Conservation (phyloP, 1,140 invertebrate genomes). For the Aplysia californica region DNA sequence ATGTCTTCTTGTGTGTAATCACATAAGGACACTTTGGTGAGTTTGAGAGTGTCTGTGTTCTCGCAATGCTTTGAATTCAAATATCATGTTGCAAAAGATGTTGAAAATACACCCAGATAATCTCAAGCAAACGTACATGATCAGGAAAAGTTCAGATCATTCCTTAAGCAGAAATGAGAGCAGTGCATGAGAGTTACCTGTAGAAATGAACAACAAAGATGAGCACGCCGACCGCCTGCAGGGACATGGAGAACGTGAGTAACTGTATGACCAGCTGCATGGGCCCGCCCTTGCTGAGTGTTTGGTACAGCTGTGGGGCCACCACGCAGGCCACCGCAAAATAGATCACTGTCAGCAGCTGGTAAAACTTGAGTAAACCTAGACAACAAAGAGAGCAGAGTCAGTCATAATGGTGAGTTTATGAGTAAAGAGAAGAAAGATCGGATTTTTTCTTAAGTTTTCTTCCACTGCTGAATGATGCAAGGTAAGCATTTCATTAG, state of each 20-base stretch:
- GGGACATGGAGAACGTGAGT: constrained; percentile 48
- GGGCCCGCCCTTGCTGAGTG: constrained; percentile 58
- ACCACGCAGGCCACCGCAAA: constrained; percentile 64
- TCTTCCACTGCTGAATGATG: neutral
- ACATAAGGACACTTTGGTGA: no score
- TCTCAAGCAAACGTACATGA: no score
- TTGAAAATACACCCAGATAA: no score
- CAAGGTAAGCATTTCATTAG: neutral
- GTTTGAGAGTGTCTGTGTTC: no score
- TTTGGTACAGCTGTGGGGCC: constrained; percentile 54
- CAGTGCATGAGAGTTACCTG: no score
- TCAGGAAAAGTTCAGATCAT: no score
- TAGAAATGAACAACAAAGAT: constrained; percentile 61
- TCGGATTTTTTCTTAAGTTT: neutral
- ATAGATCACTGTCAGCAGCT: constrained; percentile 56
- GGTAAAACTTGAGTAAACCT: constrained; percentile 63
- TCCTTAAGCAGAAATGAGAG: no score
- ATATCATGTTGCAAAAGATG: no score
- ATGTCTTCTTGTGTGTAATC: no score
- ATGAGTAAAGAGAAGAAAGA: neutral
- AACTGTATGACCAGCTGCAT: constrained; percentile 64
- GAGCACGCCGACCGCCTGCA: constrained; percentile 55
- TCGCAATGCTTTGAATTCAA: no score
- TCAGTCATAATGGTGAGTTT: neutral
- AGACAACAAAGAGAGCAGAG: constrained; percentile 8